A percentile compares a stretch with the other conserved stretches of the same genome.
Evolutionary conservation across 2,888 invertebrate genomes (phyloP).

Genomic region (Dioctria rufipes): DNA sequence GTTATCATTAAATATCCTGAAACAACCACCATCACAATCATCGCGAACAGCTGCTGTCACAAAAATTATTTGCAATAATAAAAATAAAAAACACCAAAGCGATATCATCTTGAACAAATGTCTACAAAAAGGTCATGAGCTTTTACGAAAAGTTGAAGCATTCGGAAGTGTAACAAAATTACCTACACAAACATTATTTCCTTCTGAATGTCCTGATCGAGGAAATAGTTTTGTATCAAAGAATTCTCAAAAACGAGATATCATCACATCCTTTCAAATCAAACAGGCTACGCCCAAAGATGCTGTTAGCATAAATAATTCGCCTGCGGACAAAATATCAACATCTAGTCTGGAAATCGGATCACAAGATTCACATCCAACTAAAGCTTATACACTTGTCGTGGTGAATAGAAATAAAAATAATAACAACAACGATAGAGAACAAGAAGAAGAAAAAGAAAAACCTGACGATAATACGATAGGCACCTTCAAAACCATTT

Average conservation of each 20-base stretch:
- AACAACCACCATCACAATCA: neutral
- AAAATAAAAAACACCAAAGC: slow-evolving; percentile 57
- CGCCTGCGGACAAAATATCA: slow-evolving; percentile 2
- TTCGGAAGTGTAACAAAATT: slow-evolving; percentile 61
- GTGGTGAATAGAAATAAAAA: slow-evolving; percentile 3
- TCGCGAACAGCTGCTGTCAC: neutral
- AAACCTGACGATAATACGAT: neutral
- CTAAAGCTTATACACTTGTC: slow-evolving; percentile 4
- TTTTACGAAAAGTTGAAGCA: slow-evolving; percentile 68
- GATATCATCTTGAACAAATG: slow-evolving; percentile 69
- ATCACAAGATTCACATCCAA: slow-evolving; percentile 1
- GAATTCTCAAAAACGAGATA: slow-evolving; percentile 29
- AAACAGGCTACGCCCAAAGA: neutral
- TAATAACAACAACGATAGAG: slow-evolving; percentile 66
- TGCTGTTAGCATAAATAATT: neutral
- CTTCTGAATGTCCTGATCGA: neutral
- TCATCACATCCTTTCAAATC: slow-evolving; percentile 18
- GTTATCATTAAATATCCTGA: slow-evolving; percentile 56
- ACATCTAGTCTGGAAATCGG: slow-evolving; percentile 5
- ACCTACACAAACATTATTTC: slow-evolving; percentile 34
- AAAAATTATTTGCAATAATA: neutral
- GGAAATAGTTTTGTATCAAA: neutral
- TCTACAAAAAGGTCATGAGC: slow-evolving; percentile 69
- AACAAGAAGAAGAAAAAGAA: neutral
- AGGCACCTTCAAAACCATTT: neutral